phyloP scores from a whole-genome alignment of 2,797 vertebrate genomes.

The Oreochromis mossambicus region DNA sequence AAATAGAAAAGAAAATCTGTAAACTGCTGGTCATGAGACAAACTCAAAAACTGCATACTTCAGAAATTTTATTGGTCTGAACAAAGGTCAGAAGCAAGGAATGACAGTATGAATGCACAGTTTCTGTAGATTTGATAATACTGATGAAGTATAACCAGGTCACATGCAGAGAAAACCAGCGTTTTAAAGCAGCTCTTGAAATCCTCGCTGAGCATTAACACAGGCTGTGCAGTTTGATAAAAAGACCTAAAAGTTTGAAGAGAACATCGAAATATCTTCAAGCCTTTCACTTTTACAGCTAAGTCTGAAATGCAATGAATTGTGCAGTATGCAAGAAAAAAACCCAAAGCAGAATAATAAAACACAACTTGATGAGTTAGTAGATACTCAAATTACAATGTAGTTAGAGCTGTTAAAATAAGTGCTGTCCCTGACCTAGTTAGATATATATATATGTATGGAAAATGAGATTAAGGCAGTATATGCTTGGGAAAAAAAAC shows the following conservation, averaged over 20 bases:
- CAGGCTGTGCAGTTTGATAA: background rate
- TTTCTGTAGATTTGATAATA: background rate
- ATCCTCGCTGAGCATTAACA: background rate
- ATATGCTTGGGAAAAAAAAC: background rate
- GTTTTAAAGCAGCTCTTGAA: background rate
- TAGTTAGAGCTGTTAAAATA: background rate
- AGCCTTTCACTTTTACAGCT: background rate
- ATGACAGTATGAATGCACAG: conserved; percentile 1
- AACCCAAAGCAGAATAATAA: background rate
- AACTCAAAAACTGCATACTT: background rate
- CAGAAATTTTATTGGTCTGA: conserved; percentile 49
- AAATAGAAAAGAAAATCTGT: background rate
- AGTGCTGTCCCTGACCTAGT: background rate
- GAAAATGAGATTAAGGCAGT: conserved; percentile 60
- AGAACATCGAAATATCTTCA: background rate
- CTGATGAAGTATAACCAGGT: background rate
- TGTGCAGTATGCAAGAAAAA: background rate
- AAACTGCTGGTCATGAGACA: background rate
- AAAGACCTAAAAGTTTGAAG: background rate
- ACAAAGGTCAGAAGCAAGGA: conserved; percentile 39
- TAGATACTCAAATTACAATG: background rate
- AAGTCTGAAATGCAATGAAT: background rate
- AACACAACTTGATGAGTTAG: background rate
- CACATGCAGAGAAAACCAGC: conserved; percentile 6
- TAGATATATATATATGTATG: background rate